Percentiles rank a stretch among this genome's conserved stretches.
Evolutionary conservation across 2,797 vertebrate species (phyloP).

Genomic region (Clamator glandarius): DNA sequence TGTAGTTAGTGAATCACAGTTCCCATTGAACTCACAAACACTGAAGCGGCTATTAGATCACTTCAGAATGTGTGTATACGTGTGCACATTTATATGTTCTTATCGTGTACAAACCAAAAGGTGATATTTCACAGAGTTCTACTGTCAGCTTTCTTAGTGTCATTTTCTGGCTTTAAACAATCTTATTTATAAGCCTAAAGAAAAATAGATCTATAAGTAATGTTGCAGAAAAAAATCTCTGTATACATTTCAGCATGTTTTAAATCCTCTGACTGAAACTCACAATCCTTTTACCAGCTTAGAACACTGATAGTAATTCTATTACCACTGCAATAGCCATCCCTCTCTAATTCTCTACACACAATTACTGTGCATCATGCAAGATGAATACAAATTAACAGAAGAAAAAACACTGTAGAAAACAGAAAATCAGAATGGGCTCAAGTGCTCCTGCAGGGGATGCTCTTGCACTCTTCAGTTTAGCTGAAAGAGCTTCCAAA

Average conservation of each 20-base stretch:
- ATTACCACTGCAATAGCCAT: slow-evolving; percentile 52
- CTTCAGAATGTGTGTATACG: neutral
- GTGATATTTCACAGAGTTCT: neutral
- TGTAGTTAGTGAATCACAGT: neutral
- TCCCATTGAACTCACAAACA: neutral
- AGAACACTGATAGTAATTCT: slow-evolving; percentile 69
- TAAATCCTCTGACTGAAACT: slow-evolving; percentile 66
- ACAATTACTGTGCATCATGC: slow-evolving; percentile 51
- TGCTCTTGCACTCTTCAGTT: slow-evolving; percentile 58
- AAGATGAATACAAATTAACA: slow-evolving; percentile 68
- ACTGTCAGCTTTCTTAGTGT: neutral
- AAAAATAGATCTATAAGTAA: neutral
- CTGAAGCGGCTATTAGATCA: neutral
- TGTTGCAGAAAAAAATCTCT: neutral
- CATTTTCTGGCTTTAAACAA: neutral
- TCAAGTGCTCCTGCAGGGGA: slow-evolving; percentile 54
- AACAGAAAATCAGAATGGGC: neutral
- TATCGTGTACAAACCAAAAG: neutral
- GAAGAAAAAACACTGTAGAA: neutral
- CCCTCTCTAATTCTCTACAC: slow-evolving; percentile 66
- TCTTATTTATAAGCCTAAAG: neutral
- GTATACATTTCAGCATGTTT: slow-evolving; percentile 55
- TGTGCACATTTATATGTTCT: neutral
- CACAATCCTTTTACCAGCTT: slow-evolving; percentile 65
- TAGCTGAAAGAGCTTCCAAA: neutral